These are phyloP conservation scores for Dromococcyx pavoninus DNA, from an alignment of 2,797 vertebrate species.

Conservation along the genomic window DNA sequence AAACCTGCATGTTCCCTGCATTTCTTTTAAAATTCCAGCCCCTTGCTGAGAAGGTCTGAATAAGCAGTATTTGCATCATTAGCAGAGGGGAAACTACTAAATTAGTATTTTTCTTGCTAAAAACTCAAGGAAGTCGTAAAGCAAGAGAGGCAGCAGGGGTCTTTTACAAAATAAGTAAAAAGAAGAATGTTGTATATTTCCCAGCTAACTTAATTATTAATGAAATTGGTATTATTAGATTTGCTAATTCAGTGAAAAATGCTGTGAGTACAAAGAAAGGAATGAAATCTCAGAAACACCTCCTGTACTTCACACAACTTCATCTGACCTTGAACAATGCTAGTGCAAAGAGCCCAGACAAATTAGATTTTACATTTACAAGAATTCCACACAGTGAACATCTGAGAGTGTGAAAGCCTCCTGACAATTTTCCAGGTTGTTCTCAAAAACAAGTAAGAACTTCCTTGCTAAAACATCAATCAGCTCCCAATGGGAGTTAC, in stretches of 20 bases:
- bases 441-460: slow-evolving; percentile 52
- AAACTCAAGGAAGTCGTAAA: neutral
- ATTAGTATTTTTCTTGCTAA: neutral
- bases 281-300: neutral
- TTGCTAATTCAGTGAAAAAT: neutral
- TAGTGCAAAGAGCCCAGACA: slow-evolving; percentile 26
- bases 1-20: neutral
- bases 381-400: slow-evolving; percentile 26
- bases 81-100: neutral
- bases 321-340: slow-evolving; percentile 40
- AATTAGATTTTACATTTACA: slow-evolving; percentile 55
- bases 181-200: neutral
- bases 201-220: neutral
- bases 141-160: neutral
- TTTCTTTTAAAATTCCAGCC: neutral
- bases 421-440: slow-evolving; percentile 51
- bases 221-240: neutral
- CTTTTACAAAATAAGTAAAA: neutral
- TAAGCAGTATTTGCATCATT: neutral
- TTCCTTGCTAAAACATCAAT: slow-evolving; percentile 52
- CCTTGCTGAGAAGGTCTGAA: neutral
- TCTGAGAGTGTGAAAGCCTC: slow-evolving; percentile 35
- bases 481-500: slow-evolving; percentile 11
- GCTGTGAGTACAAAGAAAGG: neutral
- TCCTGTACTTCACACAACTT: neutral